Percentiles rank a stretch among this genome's conserved stretches.
Evolutionary conservation across 2,113 vertebrate genomes (phyloP).

Genomic region (Etheostoma cragini): DNA sequence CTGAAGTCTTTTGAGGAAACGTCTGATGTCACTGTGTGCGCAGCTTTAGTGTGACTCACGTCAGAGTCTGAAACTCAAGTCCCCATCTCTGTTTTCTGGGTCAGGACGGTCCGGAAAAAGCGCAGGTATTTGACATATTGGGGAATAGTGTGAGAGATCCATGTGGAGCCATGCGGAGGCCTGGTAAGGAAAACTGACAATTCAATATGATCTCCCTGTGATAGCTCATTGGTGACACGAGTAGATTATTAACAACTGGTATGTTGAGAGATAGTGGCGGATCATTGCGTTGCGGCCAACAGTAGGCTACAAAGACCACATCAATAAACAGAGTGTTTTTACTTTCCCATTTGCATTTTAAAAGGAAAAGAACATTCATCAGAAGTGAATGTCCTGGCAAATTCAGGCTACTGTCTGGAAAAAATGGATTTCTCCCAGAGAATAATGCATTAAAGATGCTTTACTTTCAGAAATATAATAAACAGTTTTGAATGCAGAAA

Average conservation of each 20-base stretch:
- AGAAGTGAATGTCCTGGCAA: background rate
- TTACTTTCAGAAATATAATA: background rate
- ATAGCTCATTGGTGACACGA: background rate
- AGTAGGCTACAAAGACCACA: background rate
- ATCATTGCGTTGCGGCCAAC: background rate
- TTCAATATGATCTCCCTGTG: background rate
- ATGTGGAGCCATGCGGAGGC: too few relatives aligned
- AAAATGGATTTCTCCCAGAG: background rate
- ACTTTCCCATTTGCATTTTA: conserved; percentile 3
- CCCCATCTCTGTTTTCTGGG: too few relatives aligned
- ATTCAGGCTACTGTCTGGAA: background rate
- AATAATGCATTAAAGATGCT: background rate
- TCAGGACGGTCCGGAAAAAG: too few relatives aligned
- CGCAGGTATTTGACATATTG: too few relatives aligned
- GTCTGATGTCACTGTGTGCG: too few relatives aligned
- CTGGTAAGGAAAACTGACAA: too few relatives aligned
- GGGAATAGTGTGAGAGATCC: too few relatives aligned
- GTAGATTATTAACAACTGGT: background rate
- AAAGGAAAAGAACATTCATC: background rate
- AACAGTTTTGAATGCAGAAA: background rate
- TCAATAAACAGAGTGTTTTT: background rate
- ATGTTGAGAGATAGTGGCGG: background rate
- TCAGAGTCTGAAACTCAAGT: too few relatives aligned
- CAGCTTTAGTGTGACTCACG: too few relatives aligned
- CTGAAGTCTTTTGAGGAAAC: too few relatives aligned